Evolutionary conservation across 2,797 vertebrate genomes (phyloP).

Genomic region (Chaetophractus vellerosus): DNA sequence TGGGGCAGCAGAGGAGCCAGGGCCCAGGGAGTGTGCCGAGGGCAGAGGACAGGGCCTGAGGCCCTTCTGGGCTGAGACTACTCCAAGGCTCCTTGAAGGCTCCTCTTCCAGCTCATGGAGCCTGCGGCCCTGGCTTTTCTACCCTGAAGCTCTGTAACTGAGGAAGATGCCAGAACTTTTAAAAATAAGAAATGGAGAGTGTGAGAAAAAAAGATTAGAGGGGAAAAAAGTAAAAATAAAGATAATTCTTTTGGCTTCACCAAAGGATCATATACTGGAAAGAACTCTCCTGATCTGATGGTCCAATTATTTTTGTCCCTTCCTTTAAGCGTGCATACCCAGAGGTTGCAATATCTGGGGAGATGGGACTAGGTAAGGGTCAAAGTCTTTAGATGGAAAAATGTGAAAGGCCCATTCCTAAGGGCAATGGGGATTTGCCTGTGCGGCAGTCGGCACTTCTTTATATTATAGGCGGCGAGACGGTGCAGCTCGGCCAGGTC

Average conservation of each 20-base stretch:
- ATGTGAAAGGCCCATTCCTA: neutral
- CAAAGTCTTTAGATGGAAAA: neutral
- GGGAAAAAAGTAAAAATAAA: neutral
- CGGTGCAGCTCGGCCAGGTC: neutral
- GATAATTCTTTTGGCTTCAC: neutral
- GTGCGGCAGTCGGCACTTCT: neutral
- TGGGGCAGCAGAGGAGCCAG: no score
- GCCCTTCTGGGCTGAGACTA: neutral
- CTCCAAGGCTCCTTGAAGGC: neutral
- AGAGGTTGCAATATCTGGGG: neutral
- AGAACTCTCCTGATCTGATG: neutral
- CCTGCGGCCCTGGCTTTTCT: no score
- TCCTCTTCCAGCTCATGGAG: no score
- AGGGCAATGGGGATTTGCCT: neutral
- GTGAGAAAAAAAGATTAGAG: neutral
- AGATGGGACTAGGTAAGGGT: neutral
- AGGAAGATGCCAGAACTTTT: constrained; percentile 19
- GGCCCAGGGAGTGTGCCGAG: no score
- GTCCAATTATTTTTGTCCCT: neutral
- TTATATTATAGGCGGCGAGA: neutral
- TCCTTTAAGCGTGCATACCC: neutral
- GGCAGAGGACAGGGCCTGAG: no score
- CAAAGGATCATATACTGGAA: neutral
- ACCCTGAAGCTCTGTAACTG: neutral
- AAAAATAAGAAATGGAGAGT: neutral